These are phyloP conservation scores for Eurystomus gularis DNA, from an alignment of 2,113 vertebrate genomes.

Conservation along the genomic window DNA sequence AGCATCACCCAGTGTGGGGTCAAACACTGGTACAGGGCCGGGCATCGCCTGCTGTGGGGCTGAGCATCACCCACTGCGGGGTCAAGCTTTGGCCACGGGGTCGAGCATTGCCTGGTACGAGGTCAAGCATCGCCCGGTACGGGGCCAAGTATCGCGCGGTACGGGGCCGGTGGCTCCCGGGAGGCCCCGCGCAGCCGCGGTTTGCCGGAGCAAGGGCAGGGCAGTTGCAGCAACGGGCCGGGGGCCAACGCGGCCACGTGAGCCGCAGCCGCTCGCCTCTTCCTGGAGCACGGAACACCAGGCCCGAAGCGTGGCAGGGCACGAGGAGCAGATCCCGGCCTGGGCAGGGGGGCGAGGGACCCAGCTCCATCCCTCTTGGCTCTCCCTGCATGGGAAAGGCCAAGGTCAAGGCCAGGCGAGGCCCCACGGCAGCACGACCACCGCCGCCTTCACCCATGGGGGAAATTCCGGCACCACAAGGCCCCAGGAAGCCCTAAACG, in stretches of 20 bases:
- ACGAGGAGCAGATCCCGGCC: not conserved
- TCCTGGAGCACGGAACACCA: not conserved
- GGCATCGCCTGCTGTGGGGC: not conserved
- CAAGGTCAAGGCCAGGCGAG: not conserved
- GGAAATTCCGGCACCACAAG: no score
- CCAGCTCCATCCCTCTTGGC: not conserved
- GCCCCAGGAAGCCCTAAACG: not conserved
- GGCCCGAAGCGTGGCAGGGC: not conserved
- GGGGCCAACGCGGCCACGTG: not conserved
- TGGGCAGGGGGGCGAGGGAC: not conserved
- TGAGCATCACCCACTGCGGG: no score
- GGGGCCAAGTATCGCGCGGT: no score
- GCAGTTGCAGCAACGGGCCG: not conserved
- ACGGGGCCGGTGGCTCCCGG: not conserved
- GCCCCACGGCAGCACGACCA: not conserved
- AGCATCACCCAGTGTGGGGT: not conserved
- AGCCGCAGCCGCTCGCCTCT: not conserved
- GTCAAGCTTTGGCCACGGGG: not conserved
- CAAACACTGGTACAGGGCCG: not conserved
- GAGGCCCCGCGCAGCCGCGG: not conserved
- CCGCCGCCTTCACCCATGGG: rapidly evolving
- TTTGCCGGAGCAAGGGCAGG: not conserved
- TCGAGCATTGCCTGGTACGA: no score
- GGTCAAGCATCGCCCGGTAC: not conserved
- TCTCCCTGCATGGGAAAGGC: no score